Conservation (phyloP, 2,113 vertebrate species). For the Megalops atlanticus region DNA sequence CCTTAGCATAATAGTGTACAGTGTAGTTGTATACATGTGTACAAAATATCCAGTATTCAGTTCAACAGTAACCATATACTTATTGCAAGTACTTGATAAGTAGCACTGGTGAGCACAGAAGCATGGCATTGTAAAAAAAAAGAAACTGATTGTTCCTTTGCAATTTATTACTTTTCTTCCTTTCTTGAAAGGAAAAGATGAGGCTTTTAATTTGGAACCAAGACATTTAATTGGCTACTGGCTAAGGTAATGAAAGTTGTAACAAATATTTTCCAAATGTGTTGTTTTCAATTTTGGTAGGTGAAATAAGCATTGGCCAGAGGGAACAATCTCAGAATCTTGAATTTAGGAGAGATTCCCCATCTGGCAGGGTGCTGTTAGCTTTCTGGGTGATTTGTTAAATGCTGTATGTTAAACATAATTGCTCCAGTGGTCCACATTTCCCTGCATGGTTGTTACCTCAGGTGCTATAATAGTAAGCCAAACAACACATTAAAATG, state of each 20-base stretch:
- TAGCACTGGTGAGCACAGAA: too few species aligned
- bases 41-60: too few species aligned
- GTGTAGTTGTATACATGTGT: too few species aligned
- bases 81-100: too few species aligned
- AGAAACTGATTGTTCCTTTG: background rate
- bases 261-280: background rate
- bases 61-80: too few species aligned
- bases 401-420: background rate
- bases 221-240: background rate
- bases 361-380: background rate
- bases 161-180: background rate
- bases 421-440: background rate
- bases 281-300: background rate
- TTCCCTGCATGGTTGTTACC: too few species aligned
- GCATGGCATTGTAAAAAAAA: too few species aligned
- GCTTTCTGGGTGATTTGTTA: background rate
- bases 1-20: too few species aligned
- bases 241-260: background rate
- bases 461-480: too few species aligned
- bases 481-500: too few species aligned
- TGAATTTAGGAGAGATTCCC: background rate
- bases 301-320: background rate
- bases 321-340: background rate
- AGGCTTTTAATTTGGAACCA: background rate
- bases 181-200: background rate